Conservation (phyloP, 2,888 invertebrate species). For the Cheilosia impressa region DNA sequence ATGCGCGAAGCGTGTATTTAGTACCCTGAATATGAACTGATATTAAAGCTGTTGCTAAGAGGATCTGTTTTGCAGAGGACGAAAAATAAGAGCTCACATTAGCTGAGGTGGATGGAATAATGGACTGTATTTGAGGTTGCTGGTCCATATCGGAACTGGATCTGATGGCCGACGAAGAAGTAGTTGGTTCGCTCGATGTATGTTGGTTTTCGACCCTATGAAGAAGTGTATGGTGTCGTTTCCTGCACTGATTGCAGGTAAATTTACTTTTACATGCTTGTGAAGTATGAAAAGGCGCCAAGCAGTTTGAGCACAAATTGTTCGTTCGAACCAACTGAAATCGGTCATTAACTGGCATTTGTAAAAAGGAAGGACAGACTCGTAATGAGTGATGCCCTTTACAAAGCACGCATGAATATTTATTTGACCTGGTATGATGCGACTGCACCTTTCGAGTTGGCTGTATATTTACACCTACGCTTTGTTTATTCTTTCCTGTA, state of each 20-base stretch:
- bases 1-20: slow-evolving; percentile 1
- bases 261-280: slow-evolving; percentile 28
- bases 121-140: slow-evolving; percentile 4
- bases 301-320: slow-evolving; percentile 23
- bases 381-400: slow-evolving; percentile 4
- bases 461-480: not conserved
- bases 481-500: not conserved
- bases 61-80: not conserved
- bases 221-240: slow-evolving; percentile 32
- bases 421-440: not conserved
- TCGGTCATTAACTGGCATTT: slow-evolving; percentile 13
- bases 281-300: slow-evolving; percentile 6
- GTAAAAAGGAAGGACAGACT: slow-evolving; percentile 13
- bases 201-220: not conserved
- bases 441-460: not conserved
- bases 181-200: not conserved
- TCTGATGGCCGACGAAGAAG: not conserved
- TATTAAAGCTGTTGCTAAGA: slow-evolving; percentile 13
- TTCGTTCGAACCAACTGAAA: not conserved
- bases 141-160: not conserved
- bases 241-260: slow-evolving; percentile 17
- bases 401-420: not conserved
- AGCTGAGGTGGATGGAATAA: not conserved
- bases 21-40: not conserved
- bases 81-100: not conserved